These are phyloP conservation scores for Muschampia plurimacula DNA, from an alignment of 2,888 invertebrate genomes.

Conservation along the genomic window DNA sequence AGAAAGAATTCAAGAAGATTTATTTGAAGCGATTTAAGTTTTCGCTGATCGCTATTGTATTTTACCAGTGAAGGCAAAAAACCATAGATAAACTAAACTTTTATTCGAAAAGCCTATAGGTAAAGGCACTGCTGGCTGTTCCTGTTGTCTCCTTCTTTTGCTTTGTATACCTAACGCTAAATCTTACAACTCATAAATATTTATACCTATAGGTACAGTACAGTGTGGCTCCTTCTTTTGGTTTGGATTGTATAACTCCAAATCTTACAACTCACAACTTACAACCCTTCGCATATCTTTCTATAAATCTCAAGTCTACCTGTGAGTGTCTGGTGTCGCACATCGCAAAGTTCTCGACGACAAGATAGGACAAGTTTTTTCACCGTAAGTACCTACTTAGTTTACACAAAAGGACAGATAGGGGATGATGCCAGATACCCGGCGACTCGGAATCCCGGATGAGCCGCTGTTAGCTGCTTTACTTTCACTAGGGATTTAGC, in stretches of 20 bases:
- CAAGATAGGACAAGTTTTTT: conserved; percentile 63
- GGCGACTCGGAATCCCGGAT: conserved; percentile 62
- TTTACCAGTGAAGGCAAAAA: no score
- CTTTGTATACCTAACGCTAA: no score
- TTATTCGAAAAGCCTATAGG: no score
- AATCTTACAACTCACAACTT: neutral
- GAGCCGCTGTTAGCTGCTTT: conserved; percentile 56
- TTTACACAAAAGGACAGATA: conserved; percentile 69
- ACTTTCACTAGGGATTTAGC: conserved; percentile 35
- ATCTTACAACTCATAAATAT: no score
- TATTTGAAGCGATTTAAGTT: neutral
- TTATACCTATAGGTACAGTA: no score
- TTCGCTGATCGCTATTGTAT: no score
- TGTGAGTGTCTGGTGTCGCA: conserved; percentile 1
- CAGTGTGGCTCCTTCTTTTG: no score
- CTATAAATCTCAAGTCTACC: neutral
- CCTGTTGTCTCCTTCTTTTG: no score
- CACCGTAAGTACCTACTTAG: conserved; percentile 59
- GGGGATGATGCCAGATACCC: conserved; percentile 59
- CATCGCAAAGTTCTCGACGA: conserved; percentile 49
- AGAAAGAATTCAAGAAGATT: neutral
- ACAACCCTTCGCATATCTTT: no score
- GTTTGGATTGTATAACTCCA: neutral
- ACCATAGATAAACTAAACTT: no score
- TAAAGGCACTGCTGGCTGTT: no score